These are phyloP conservation scores for Macrosteles quadrilineatus DNA, from an alignment of 1,140 invertebrate genomes.

Conservation along the genomic window DNA sequence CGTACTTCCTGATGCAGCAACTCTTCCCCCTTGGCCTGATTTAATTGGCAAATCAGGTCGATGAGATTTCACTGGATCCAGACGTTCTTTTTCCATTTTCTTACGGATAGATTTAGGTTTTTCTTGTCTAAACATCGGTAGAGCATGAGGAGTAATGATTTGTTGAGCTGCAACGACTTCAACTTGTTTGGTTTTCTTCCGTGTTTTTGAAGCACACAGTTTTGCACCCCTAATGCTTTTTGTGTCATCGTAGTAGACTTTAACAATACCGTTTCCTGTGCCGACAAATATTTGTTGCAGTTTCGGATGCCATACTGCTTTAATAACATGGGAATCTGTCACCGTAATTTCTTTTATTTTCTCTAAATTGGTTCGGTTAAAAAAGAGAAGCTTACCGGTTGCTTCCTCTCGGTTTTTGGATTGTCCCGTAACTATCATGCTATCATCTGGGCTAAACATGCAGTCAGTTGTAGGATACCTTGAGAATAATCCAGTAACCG, in stretches of 20 bases:
- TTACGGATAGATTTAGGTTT: slow-evolving; percentile 86
- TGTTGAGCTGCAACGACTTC: slow-evolving; percentile 89
- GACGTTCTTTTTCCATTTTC: slow-evolving; percentile 86
- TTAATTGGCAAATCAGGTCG: slow-evolving; percentile 98
- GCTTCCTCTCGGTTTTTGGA: slow-evolving; percentile 73
- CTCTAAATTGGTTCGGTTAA: slow-evolving; percentile 76
- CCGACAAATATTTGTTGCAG: slow-evolving; percentile 95
- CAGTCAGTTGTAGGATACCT: slow-evolving; percentile 55
- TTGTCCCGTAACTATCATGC: slow-evolving; percentile 83
- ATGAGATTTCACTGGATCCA: slow-evolving; percentile 90
- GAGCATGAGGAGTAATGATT: slow-evolving; percentile 96
- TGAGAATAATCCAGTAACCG: slow-evolving; percentile 72
- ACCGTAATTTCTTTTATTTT: slow-evolving; percentile 73
- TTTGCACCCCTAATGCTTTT: slow-evolving; percentile 88
- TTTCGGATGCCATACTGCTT: slow-evolving; percentile 94
- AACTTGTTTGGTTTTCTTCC: slow-evolving; percentile 74
- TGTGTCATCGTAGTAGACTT: slow-evolving; percentile 88
- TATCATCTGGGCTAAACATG: slow-evolving; percentile 92
- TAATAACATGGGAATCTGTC: slow-evolving; percentile 80
- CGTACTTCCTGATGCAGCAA: slow-evolving; percentile 94
- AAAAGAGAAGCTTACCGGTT: slow-evolving; percentile 79
- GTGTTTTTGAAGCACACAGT: slow-evolving; percentile 82
- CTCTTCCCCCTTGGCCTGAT: slow-evolving; percentile 84
- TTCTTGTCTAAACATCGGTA: slow-evolving; percentile 94
- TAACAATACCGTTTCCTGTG: slow-evolving; percentile 87